Conservation (phyloP, 2,113 vertebrate species). For the Tretioscincus oriximinensis region DNA sequence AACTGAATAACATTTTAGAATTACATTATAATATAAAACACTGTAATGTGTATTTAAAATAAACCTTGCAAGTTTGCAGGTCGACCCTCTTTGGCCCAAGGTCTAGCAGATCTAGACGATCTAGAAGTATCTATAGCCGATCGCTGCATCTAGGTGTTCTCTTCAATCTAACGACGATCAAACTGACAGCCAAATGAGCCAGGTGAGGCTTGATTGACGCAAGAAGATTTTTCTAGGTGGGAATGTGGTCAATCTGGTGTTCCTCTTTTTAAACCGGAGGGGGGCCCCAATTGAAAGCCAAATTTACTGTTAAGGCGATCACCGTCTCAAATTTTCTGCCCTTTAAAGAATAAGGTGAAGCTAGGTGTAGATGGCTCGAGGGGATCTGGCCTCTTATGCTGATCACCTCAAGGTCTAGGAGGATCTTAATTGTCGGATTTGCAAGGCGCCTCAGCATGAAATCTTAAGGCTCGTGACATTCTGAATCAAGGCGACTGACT, state of each 20-base stretch:
- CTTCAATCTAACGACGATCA: conserved; percentile 94
- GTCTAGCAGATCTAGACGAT: conserved; percentile 91
- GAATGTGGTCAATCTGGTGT: conserved; percentile 88
- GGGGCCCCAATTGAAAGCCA: conserved; percentile 87
- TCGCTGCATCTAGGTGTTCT: conserved; percentile 93
- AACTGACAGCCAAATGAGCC: conserved; percentile 93
- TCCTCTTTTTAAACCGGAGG: conserved; percentile 91
- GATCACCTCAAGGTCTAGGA: conserved; percentile 92
- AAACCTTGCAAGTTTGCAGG: conserved; percentile 96
- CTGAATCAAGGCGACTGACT: conserved; percentile 93
- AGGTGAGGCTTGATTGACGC: conserved; percentile 95
- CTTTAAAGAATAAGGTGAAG: conserved; percentile 87
- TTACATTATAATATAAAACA: conserved; percentile 83
- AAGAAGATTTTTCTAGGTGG: conserved; percentile 91
- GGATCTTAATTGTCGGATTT: conserved; percentile 90
- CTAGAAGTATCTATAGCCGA: conserved; percentile 95
- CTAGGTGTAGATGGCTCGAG: conserved; percentile 89
- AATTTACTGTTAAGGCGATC: conserved; percentile 88
- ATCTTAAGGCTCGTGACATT: conserved; percentile 94
- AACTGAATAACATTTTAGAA: conserved; percentile 81
- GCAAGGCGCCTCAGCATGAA: conserved; percentile 92
- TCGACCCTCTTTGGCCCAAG: conserved; percentile 95
- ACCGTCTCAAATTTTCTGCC: conserved; percentile 87
- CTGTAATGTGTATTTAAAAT: conserved; percentile 93
- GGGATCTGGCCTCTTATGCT: conserved; percentile 91